Evolutionary conservation across 1,140 invertebrate genomes (phyloP).

Genomic region (Zaprionus lachaisei): DNA sequence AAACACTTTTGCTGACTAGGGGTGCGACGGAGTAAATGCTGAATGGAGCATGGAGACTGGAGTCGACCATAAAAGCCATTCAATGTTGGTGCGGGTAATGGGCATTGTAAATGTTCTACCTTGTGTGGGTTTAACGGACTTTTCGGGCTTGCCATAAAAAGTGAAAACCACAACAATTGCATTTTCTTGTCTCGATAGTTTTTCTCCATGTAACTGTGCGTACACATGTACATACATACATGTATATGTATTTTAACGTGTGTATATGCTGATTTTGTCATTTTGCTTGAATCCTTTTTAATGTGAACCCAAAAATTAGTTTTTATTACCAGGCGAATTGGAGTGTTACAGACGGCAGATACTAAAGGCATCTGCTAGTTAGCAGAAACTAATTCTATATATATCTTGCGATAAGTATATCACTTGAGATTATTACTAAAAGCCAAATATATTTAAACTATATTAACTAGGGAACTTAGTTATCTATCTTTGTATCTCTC

Average conservation of each 20-base stretch:
- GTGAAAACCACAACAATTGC: constrained; percentile 71
- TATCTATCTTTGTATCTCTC: background rate
- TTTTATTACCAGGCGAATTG: constrained; percentile 68
- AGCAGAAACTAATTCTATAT: too few relatives aligned
- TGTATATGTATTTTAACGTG: background rate
- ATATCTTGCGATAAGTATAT: background rate
- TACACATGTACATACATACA: background rate
- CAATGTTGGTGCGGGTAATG: constrained; percentile 49
- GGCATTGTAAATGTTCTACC: constrained; percentile 61
- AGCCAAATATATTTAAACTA: constrained; percentile 56
- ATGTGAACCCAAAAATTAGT: constrained; percentile 75
- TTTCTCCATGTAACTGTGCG: constrained; percentile 24
- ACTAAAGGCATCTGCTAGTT: background rate
- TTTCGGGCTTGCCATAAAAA: constrained; percentile 55
- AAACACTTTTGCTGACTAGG: constrained; percentile 65
- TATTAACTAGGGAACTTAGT: constrained; percentile 33
- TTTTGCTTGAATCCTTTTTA: constrained; percentile 66
- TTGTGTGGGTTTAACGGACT: constrained; percentile 25
- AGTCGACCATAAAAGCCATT: constrained; percentile 46
- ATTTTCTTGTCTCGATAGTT: constrained; percentile 67
- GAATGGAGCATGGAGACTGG: background rate
- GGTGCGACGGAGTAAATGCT: background rate
- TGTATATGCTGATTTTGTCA: constrained; percentile 69
- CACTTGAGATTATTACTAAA: too few relatives aligned
- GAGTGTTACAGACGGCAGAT: constrained; percentile 3